Conservation (phyloP, 2,888 invertebrate species). For the Tanytarsus gracilentus region DNA sequence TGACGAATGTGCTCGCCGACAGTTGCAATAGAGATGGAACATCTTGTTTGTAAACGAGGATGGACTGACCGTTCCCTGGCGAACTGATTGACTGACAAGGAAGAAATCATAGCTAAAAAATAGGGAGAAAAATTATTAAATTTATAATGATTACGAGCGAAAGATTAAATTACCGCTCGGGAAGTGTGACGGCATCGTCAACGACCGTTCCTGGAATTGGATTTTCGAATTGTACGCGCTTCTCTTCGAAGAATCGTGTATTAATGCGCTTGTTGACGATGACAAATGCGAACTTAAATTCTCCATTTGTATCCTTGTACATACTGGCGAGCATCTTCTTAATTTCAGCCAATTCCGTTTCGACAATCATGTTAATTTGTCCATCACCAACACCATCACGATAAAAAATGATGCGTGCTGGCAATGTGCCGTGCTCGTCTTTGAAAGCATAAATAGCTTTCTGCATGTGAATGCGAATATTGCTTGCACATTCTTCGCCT, state of each 20-base stretch:
- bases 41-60: conserved; percentile 79
- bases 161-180: conserved; percentile 49
- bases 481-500: conserved; percentile 70
- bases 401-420: conserved; percentile 69
- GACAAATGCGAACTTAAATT: conserved; percentile 58
- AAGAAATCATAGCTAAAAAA: conserved; percentile 78
- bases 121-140: conserved; percentile 28
- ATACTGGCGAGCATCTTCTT: conserved; percentile 48
- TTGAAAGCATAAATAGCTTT: conserved; percentile 38
- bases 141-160: too few species aligned
- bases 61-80: conserved; percentile 84
- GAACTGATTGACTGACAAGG: conserved; percentile 75
- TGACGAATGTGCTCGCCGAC: conserved; percentile 66
- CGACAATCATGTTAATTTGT: conserved; percentile 44
- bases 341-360: conserved; percentile 39
- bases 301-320: conserved; percentile 46
- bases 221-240: conserved; percentile 43
- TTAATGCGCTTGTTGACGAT: conserved; percentile 87
- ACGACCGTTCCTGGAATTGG: conserved; percentile 82
- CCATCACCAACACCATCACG: conserved; percentile 94
- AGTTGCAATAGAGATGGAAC: conserved; percentile 83
- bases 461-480: conserved; percentile 55
- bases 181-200: conserved; percentile 75
- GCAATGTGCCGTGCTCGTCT: conserved; percentile 44
- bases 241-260: conserved; percentile 56